Base-by-base conservation (phyloP, 2,797 vertebrate genomes). In the Zalophus californianus region DNA sequence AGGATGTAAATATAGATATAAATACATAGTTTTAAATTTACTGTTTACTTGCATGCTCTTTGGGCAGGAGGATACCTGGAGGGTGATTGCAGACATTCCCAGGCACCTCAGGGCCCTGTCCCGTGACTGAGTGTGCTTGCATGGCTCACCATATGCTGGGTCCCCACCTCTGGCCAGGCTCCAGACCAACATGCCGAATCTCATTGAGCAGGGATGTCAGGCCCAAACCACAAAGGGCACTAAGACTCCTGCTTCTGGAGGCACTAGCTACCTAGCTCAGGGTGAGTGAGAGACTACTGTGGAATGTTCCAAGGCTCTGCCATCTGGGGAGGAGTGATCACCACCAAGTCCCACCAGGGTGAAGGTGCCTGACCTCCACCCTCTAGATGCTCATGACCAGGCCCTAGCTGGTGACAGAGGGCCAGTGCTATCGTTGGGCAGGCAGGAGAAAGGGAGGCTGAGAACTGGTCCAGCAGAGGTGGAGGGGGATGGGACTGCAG, bases 281-380 rank as follows among this genome's bases (percentile, higher is more conserved):
- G 25, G 10, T 75, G 4, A 27, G 25, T 44, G 6, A 62, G 52
- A 73, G 25, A 18, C 20, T 56, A n/a, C 75, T 79, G 29, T 0
- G 4, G 20, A 29, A 70, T 44, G 23, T 23, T 50, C 44, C 48
- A 29, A 41, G 38, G 18, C 16, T 25, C 5, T 56, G 27, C 15
- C 10, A 0, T 48, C 11, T n/a, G 1, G 3, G 48, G 44, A 62
- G 38, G 13, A 1, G 20, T 12, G n/a, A 20, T 20, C 12, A 13
- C 20, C 25, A 66, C 29, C 13, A 18, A 20, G 2, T 91, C 12
- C 68, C 21, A 41, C 2, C 52, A 86, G 62, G 35, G 3, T 62
- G 8, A 58, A 10, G 2, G 0, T 1, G 3, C 7, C 20, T 60
- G 27, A 48, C 12, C 44, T 4, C 10, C 23, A 20, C 8, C 8